Evolutionary conservation across 2,888 invertebrate genomes (phyloP), one percentile per base, ranked within the genome.

Genomic region (Sisyra nigra): DNA sequence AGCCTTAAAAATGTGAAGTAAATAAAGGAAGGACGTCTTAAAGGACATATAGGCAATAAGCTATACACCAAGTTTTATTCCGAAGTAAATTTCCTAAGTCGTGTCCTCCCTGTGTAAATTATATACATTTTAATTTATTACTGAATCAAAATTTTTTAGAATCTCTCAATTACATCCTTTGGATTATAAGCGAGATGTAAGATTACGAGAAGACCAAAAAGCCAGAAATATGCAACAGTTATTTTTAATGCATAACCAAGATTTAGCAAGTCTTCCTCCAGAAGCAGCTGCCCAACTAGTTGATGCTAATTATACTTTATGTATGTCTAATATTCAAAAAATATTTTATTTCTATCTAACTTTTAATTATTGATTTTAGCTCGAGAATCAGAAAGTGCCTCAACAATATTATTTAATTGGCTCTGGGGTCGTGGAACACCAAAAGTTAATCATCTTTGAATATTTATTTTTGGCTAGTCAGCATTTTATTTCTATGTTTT

Each of bases 361-460:
- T n/a, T n/a, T n/a, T n/a, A n/a, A n/a, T n/a, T n/a, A n/a, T 53
- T 53, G 45, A 52, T 71, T 69, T 44, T 62, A 85, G 84, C 81
- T 52, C 80, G 82, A 55, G 78, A 81, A 56, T 74, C 77, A 40
- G 83, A 84, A 60, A 83, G 83, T 57, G 80, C 85, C 19, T 77
- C 84, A 45, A 81, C 80, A 49, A 80, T 81, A 47, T 71, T 86
- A 40, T 63, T 85, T 49, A 83, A 85, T 62, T 85, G 85, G 85
- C 67, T 85, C 46, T 76, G 83, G 72, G 85, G 85, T 48, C 79
- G 75, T 57, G 79, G 77, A 54, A 74, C 75, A 19, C 74, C 75
- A n/a, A 75, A 72, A 65, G 71, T 73, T 45, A 60, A 61, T 47
- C 58, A 62, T 48, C 54, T 60, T 49, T 61, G 56, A 48, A 35